These are phyloP conservation scores for Nephrotoma guestfalica DNA, from an alignment of 2,888 invertebrate genomes.

Conservation along the genomic window DNA sequence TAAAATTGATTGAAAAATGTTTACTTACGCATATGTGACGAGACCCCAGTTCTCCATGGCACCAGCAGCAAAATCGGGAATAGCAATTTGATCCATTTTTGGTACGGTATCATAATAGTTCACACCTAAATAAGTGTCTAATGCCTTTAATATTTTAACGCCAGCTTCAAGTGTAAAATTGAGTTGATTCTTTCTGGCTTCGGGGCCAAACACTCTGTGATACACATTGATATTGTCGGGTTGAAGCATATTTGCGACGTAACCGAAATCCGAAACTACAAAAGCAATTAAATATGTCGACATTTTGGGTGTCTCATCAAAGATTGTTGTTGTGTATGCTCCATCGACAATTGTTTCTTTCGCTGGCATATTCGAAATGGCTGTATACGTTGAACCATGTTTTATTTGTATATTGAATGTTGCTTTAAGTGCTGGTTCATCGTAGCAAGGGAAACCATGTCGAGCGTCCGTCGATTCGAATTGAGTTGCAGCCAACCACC, in stretches of 20 bases:
- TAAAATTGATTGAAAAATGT: neutral
- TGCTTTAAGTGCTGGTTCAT: conserved; percentile 55
- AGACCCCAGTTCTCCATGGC: conserved; percentile 95
- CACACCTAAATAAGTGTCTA: conserved; percentile 57
- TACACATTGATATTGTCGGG: conserved; percentile 9
- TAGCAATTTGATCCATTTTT: conserved; percentile 77
- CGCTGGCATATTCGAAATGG: conserved; percentile 35
- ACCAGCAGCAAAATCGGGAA: conserved; percentile 69
- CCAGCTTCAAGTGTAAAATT: conserved; percentile 60
- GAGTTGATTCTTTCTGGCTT: conserved; percentile 31
- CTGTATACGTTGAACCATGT: conserved; percentile 21
- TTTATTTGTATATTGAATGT: conserved; percentile 26
- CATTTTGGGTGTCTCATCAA: conserved; percentile 43
- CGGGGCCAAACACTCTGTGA: conserved; percentile 24
- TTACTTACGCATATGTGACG: conserved; percentile 38
- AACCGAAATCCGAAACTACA: conserved; percentile 45
- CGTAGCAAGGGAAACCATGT: conserved; percentile 60
- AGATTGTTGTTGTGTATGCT: conserved; percentile 18
- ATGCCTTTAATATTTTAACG: conserved; percentile 48
- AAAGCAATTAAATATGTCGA: conserved; percentile 70
- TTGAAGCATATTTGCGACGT: conserved; percentile 10
- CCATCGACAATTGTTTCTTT: neutral
- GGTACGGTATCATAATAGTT: conserved; percentile 47
- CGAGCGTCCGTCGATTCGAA: conserved; percentile 52
- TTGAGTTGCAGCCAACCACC: conserved; percentile 46